phyloP scores from a whole-genome alignment of 2,797 vertebrate genomes.

The Harpagifer antarcticus region DNA sequence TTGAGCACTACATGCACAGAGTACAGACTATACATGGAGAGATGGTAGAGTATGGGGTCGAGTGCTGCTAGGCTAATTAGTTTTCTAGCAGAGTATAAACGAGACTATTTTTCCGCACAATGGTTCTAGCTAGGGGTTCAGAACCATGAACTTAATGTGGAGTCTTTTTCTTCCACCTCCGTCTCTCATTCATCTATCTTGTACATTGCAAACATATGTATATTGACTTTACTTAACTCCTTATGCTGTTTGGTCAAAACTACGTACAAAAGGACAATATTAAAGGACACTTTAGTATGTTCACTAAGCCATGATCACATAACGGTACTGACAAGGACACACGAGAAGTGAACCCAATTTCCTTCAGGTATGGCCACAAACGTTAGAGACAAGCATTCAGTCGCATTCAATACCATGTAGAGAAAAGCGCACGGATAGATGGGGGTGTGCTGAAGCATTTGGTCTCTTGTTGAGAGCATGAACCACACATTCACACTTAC shows the following conservation, averaged over 20 bases:
- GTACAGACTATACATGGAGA: constrained; percentile 24
- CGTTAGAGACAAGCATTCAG: constrained; percentile 31
- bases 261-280: constrained; percentile 34
- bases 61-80: constrained; percentile 67
- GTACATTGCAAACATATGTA: constrained; percentile 25
- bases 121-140: constrained; percentile 49
- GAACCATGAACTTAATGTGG: constrained; percentile 48
- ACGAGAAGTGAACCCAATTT: constrained; percentile 43
- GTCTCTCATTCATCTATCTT: constrained; percentile 35
- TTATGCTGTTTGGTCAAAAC: constrained; percentile 36
- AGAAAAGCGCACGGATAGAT: constrained; percentile 48
- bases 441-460: constrained; percentile 51
- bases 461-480: constrained; percentile 29
- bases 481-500: constrained; percentile 9
- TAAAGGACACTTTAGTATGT: constrained; percentile 23
- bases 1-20: constrained; percentile 25
- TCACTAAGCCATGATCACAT: constrained; percentile 39
- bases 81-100: constrained; percentile 64
- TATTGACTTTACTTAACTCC: constrained; percentile 41
- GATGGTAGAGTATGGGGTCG: constrained; percentile 26
- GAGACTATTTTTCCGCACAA: constrained; percentile 55
- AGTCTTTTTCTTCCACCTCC: constrained; percentile 48
- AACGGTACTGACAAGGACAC: constrained; percentile 53
- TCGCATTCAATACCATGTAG: constrained; percentile 40
- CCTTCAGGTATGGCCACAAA: constrained; percentile 10